Percentiles rank a stretch among this genome's conserved stretches.
These are phyloP conservation scores for Sarotherodon lohbergeri DNA, from an alignment of 2,113 vertebrate species.

Conservation along the genomic window DNA sequence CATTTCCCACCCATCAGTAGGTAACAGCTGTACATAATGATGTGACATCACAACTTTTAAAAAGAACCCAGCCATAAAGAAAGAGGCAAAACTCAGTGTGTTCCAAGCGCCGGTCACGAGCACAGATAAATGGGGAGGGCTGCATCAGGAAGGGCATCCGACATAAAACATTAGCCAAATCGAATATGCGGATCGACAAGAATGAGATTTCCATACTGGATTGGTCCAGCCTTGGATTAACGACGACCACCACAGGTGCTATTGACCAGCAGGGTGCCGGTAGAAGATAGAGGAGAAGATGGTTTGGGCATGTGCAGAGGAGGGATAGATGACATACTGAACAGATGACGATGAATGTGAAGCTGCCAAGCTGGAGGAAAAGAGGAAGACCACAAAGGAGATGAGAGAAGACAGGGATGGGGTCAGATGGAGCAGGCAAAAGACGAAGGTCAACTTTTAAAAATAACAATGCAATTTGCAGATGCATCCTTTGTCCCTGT, in stretches of 20 bases:
- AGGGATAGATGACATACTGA: background rate
- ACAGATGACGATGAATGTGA: background rate
- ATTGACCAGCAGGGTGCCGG: background rate
- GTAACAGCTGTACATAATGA: background rate
- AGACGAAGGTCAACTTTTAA: background rate
- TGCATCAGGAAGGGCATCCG: background rate
- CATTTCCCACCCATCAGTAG: background rate
- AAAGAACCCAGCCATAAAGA: background rate
- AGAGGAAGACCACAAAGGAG: background rate
- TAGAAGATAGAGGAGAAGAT: background rate
- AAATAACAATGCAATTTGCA: background rate
- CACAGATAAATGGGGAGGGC: background rate
- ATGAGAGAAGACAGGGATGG: accelerated
- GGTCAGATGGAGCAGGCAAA: background rate
- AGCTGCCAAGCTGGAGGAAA: background rate
- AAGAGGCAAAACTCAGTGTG: background rate
- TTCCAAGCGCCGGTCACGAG: background rate
- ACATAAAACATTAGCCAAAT: background rate
- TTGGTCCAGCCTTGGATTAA: background rate
- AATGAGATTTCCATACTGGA: background rate
- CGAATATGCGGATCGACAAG: background rate
- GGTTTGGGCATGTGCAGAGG: background rate
- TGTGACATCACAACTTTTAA: background rate
- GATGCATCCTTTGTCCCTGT: background rate
- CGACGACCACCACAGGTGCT: background rate